Base-by-base conservation (phyloP, 1,140 invertebrate species). In the Babylonia areolata region DNA sequence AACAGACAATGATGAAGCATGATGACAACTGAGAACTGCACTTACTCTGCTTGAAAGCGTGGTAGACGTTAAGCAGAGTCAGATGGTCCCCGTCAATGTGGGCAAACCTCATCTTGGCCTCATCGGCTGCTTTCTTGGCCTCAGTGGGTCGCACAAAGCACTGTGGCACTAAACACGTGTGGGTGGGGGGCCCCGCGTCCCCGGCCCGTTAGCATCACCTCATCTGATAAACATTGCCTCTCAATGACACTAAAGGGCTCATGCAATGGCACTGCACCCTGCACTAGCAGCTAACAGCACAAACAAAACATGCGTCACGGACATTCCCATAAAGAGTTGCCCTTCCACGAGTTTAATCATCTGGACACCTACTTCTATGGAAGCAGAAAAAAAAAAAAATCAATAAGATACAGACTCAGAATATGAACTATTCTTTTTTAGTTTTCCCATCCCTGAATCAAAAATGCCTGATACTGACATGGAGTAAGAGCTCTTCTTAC, bases 11-110 rank as follows among this genome's bases (percentile, higher is more conserved):
- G n/a, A n/a, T n/a, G n/a, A n/a, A n/a, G n/a, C n/a, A n/a, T n/a
- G n/a, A n/a, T n/a, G n/a, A n/a, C n/a, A n/a, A n/a, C n/a, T n/a
- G 46, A 51, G 46, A 51, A 51, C 46, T 40, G 9, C 9, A 97
- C 97, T 97, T 94, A 99, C 98, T 99, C 95, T 99, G 99, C 95
- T 99, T 99, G 93, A 99, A 99, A 40, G 99, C 99, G 93, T 99
- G 99, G 93, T 99, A 97, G 90, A 99, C 96, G 95, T 99, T 97
- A 91, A 99, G 95, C 93, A 99, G 95, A 88, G 99, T 96, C 87
- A 99, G 95, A 94, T 99, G 99, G 95, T 99, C 99, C 37, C 99
- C 99, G 95, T 99, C 99, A 90, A 99, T 99, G 95, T 99, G 99
- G 0, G 99, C 99, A 95, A 99, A 99, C 85, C 98, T 96, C 97